These are phyloP conservation scores for Drosophila watanabei DNA, from an alignment of 1,140 invertebrate species.

Conservation along the genomic window DNA sequence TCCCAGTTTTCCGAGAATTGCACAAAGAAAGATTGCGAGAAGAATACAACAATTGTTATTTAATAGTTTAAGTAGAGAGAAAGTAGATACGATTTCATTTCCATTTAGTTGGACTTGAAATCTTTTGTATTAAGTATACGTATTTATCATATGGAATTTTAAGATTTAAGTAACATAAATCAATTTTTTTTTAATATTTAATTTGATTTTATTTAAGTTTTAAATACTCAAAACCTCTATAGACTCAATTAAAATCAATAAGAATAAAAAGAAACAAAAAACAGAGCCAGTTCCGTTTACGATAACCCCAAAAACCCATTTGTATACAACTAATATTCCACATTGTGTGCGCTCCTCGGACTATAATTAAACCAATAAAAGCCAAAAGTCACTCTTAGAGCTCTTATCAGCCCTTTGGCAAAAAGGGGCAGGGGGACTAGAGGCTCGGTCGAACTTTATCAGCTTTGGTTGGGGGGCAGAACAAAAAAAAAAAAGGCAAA, in stretches of 20 bases:
- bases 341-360: neutral
- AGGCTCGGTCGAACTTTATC: slow-evolving; percentile 17
- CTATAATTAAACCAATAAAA: slow-evolving; percentile 34
- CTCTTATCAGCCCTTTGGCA: slow-evolving; percentile 25
- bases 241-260: neutral
- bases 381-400: slow-evolving; percentile 9
- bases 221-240: neutral
- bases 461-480: neutral
- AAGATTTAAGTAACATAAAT: neutral
- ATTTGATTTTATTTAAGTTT: too few species aligned
- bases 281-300: slow-evolving; percentile 13
- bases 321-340: neutral
- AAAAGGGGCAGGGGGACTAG: neutral
- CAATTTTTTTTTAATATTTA: too few species aligned
- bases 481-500: slow-evolving; percentile 8
- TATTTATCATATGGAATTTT: neutral
- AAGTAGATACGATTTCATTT: neutral
- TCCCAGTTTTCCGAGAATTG: neutral
- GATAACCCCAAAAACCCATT: slow-evolving; percentile 32
- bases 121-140: neutral
- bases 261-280: neutral
- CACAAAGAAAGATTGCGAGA: neutral
- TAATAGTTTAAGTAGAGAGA: neutral
- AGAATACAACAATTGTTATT: neutral
- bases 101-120: neutral